Conservation (phyloP, 30 jellyfish, hydroid and myxozoan species). For the Catostylus mosaicus region DNA sequence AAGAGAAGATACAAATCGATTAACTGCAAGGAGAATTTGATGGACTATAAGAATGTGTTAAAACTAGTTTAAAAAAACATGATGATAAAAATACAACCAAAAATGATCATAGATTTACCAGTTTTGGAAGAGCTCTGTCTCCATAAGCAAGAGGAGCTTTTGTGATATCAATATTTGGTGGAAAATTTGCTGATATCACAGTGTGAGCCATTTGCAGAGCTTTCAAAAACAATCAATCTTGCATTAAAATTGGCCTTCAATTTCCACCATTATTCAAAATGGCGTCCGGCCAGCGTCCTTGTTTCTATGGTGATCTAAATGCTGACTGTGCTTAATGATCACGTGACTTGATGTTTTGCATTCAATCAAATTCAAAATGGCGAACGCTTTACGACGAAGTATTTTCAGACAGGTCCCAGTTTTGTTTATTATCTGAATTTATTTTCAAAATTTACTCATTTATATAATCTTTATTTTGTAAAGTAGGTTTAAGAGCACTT, state of each 20-base stretch:
- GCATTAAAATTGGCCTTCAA: not conserved
- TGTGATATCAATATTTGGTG: constrained; percentile 96
- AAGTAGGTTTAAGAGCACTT: too few species aligned
- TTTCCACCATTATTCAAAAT: constrained; percentile 3
- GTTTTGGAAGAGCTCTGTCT: constrained; percentile 93
- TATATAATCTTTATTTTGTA: too few species aligned
- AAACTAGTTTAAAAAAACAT: too few species aligned
- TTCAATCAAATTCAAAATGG: not conserved
- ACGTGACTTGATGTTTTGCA: not conserved
- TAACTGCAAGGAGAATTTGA: too few species aligned
- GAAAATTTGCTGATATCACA: constrained; percentile 83
- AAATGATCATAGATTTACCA: constrained; percentile 55
- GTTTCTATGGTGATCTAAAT: constrained; percentile 1
- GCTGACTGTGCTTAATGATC: not conserved
- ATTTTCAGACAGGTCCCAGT: not conserved
- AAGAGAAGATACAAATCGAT: too few species aligned
- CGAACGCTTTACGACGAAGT: not conserved
- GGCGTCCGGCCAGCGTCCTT: not conserved
- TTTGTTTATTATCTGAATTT: too few species aligned
- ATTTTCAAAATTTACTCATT: too few species aligned
- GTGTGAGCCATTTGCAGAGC: constrained; percentile 83
- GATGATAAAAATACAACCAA: too few species aligned
- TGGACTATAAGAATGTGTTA: too few species aligned
- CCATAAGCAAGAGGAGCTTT: constrained; percentile 96
- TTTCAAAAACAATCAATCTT: not conserved